These are phyloP conservation scores for Mylabris phalerata DNA, from an alignment of 1,140 invertebrate genomes.

Conservation along the genomic window DNA sequence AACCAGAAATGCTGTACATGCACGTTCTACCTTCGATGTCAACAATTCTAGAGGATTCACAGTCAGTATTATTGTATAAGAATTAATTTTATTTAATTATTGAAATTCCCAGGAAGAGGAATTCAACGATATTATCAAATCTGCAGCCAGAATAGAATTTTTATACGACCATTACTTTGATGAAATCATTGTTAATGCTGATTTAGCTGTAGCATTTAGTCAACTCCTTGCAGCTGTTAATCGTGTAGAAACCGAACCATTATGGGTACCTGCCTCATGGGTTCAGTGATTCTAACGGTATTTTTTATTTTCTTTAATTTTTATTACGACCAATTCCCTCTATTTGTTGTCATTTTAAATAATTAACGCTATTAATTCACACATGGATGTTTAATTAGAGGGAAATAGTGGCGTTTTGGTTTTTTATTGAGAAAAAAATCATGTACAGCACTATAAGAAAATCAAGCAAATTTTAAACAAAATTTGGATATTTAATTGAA, in stretches of 20 bases:
- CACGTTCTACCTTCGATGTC: constrained; percentile 85
- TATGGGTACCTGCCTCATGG: constrained; percentile 96
- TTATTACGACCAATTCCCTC: too few relatives aligned
- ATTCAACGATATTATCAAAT: constrained; percentile 82
- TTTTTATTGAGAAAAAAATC: too few relatives aligned
- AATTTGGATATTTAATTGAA: not conserved
- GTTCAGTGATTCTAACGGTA: constrained; percentile 57
- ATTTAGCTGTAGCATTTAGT: constrained; percentile 79
- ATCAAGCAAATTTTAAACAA: too few relatives aligned
- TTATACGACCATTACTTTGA: constrained; percentile 94
- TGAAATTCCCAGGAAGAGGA: constrained; percentile 76
- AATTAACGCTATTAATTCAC: too few relatives aligned
- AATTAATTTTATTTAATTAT: constrained; percentile 7
- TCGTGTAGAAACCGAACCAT: constrained; percentile 83
- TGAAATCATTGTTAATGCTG: constrained; percentile 85
- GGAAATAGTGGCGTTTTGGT: too few relatives aligned
- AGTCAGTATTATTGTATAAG: constrained; percentile 61
- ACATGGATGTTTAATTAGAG: too few relatives aligned
- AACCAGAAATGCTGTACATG: constrained; percentile 70
- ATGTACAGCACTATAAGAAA: too few relatives aligned
- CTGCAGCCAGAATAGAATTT: constrained; percentile 84
- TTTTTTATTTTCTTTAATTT: constrained; percentile 14
- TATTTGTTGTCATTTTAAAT: too few relatives aligned
- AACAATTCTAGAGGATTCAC: constrained; percentile 83
- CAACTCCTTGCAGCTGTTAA: constrained; percentile 76